Percentiles rank a stretch among this genome's conserved stretches.
These are phyloP conservation scores for Diorhabda carinulata DNA, from an alignment of 1,140 invertebrate species.

Conservation along the genomic window DNA sequence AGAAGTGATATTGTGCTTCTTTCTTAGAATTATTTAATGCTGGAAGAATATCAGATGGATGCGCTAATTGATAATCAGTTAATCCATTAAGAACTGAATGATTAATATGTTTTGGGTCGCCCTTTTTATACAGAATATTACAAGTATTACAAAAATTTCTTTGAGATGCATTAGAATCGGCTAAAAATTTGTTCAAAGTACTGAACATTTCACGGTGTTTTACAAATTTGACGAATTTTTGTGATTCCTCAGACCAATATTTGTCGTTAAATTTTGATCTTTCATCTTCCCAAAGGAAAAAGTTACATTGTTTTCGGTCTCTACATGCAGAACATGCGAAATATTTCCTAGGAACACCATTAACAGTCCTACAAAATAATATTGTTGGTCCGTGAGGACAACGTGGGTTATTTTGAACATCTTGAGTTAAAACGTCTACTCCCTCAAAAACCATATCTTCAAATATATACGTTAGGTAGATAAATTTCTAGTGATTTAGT, in stretches of 20 bases:
- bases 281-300: slow-evolving; percentile 59
- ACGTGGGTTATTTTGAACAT: slow-evolving; percentile 50
- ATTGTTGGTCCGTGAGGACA: slow-evolving; percentile 67
- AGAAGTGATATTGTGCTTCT: slow-evolving; percentile 75
- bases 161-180: slow-evolving; percentile 38
- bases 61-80: slow-evolving; percentile 50
- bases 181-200: slow-evolving; percentile 45
- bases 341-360: slow-evolving; percentile 50
- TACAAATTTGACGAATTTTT: slow-evolving; percentile 49
- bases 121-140: slow-evolving; percentile 53
- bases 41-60: slow-evolving; percentile 58
- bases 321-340: slow-evolving; percentile 78
- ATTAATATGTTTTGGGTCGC: slow-evolving; percentile 49
- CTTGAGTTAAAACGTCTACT: slow-evolving; percentile 32
- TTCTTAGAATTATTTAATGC: slow-evolving; percentile 63
- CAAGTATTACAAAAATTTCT: slow-evolving; percentile 64
- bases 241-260: slow-evolving; percentile 50
- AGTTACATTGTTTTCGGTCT: slow-evolving; percentile 68
- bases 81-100: slow-evolving; percentile 51
- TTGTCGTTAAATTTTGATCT: slow-evolving; percentile 50
- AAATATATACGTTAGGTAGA: too few relatives aligned
- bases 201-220: slow-evolving; percentile 55
- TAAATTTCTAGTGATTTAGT: too few relatives aligned
- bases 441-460: neutral
- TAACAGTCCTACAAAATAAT: slow-evolving; percentile 56